phyloP scores from a whole-genome alignment of 2,888 invertebrate species.

The Atherix ibis region DNA sequence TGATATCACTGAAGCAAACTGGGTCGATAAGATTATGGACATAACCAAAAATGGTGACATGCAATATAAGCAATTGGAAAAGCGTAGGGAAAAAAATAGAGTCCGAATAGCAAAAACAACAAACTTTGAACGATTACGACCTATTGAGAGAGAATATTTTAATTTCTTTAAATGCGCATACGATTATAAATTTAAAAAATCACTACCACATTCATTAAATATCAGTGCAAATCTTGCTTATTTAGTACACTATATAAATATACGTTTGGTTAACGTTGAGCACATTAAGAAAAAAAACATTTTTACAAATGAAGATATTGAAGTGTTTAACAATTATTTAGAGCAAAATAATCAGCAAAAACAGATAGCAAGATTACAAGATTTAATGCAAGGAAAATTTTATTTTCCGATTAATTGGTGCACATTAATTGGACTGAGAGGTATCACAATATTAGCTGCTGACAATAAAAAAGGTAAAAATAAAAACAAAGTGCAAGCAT shows the following conservation, averaged over 20 bases:
- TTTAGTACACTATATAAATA: background rate
- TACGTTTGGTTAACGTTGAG: background rate
- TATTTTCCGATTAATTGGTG: slow-evolving; percentile 21
- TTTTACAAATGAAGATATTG: background rate
- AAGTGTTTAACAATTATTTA: background rate
- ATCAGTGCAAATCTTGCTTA: slow-evolving; percentile 1
- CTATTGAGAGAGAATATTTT: slow-evolving; percentile 15
- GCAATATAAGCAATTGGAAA: background rate
- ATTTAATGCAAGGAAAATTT: background rate
- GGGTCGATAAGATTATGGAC: slow-evolving; percentile 22
- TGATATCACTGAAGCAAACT: slow-evolving; percentile 21
- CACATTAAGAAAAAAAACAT: background rate
- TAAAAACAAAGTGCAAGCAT: background rate
- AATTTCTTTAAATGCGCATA: slow-evolving; percentile 25
- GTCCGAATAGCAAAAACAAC: slow-evolving; percentile 3
- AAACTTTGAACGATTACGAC: slow-evolving; percentile 6
- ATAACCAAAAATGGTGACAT: slow-evolving; percentile 2
- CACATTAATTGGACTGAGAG: slow-evolving; percentile 24
- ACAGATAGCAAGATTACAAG: background rate
- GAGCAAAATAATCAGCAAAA: background rate
- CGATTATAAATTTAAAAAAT: slow-evolving; percentile 14
- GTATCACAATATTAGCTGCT: slow-evolving; percentile 12
- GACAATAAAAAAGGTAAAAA: background rate
- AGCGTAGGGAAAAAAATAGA: slow-evolving; percentile 8
- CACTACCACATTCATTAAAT: background rate